These are phyloP conservation scores for Hyphantria cunea DNA, from an alignment of 1,140 invertebrate genomes.

Conservation along the genomic window DNA sequence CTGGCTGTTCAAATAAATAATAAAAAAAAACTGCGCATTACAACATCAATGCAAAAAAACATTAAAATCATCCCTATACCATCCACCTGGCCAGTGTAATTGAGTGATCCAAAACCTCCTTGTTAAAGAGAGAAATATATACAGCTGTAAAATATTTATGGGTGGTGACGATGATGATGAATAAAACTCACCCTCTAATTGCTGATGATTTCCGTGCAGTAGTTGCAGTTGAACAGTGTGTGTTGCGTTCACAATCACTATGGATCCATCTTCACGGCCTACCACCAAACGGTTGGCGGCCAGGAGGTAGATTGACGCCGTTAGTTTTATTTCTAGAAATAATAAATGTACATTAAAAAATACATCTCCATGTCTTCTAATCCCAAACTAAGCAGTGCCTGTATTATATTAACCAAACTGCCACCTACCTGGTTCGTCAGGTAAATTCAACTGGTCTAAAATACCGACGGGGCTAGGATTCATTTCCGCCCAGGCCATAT, in stretches of 20 bases:
- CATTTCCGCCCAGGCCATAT: constrained; percentile 93
- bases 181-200: constrained; percentile 87
- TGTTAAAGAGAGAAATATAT: no score
- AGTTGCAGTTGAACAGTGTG: constrained; percentile 97
- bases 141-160: not conserved
- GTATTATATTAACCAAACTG: no score
- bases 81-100: no score
- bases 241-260: constrained; percentile 98
- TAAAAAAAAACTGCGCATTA: no score
- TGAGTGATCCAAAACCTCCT: no score
- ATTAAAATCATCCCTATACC: no score
- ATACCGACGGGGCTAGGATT: constrained; percentile 94
- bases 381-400: no score
- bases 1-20: no score
- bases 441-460: constrained; percentile 92
- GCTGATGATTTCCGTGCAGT: constrained; percentile 94
- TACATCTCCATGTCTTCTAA: no score
- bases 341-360: constrained; percentile 30
- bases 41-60: no score
- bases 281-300: constrained; percentile 96
- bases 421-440: constrained; percentile 80
- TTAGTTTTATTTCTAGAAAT: constrained; percentile 87
- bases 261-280: constrained; percentile 97
- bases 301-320: constrained; percentile 95
- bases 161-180: no score